These are phyloP conservation scores for Enteromius paludinosus DNA, from an alignment of 2,797 vertebrate species.

Conservation along the genomic window DNA sequence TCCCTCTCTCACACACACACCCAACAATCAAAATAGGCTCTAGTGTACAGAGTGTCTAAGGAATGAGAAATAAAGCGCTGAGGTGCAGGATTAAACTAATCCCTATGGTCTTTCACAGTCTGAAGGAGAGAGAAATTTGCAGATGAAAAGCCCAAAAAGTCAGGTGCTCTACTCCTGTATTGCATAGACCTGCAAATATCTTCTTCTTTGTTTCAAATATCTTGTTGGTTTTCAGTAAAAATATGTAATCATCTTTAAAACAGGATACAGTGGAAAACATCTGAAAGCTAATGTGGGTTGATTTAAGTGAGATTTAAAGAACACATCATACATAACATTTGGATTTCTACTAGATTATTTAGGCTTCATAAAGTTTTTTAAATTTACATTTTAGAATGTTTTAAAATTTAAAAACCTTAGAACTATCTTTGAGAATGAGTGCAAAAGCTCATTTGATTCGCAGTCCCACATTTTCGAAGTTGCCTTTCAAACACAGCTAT, in stretches of 20 bases:
- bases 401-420: neutral
- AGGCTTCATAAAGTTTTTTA: neutral
- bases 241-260: neutral
- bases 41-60: constrained; percentile 17
- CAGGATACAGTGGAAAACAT: neutral
- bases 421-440: neutral
- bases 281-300: neutral
- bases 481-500: neutral
- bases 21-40: constrained; percentile 24
- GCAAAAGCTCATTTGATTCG: neutral
- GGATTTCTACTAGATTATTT: neutral
- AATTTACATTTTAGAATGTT: neutral
- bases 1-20: neutral
- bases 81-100: constrained; percentile 38
- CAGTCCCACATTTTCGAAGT: neutral
- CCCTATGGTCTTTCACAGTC: constrained; percentile 37
- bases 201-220: neutral
- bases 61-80: constrained; percentile 32
- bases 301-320: neutral
- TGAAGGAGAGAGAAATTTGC: constrained; percentile 28
- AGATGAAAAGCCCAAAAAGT: constrained; percentile 9
- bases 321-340: neutral
- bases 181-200: neutral
- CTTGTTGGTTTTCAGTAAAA: neutral
- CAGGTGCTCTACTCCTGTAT: neutral